A percentile compares a stretch with the other conserved stretches of the same genome.
Conservation (phyloP, 2,888 invertebrate species). For the Eledone cirrhosa region DNA sequence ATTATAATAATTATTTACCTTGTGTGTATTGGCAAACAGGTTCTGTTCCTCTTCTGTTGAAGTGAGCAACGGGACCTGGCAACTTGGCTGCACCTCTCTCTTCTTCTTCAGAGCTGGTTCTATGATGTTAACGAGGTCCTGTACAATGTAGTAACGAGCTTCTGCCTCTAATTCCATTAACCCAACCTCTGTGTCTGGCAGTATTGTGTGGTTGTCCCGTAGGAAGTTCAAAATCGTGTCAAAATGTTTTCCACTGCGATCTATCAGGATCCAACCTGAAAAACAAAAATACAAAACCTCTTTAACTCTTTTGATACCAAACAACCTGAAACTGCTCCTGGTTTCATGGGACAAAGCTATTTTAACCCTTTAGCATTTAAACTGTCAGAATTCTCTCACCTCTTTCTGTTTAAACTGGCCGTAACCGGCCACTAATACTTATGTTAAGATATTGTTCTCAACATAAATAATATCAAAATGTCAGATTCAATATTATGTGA, state of each 20-base stretch:
- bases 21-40: constrained; percentile 63
- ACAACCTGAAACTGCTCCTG: too few species aligned
- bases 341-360: too few species aligned
- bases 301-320: not conserved
- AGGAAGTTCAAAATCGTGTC: constrained; percentile 93
- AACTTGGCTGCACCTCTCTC: constrained; percentile 84
- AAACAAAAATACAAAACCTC: constrained; percentile 7
- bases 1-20: constrained; percentile 46
- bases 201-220: constrained; percentile 89
- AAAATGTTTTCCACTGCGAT: constrained; percentile 97
- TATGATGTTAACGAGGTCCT: constrained; percentile 79
- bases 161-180: constrained; percentile 93
- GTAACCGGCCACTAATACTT: too few species aligned
- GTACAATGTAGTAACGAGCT: constrained; percentile 94
- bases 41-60: constrained; percentile 74
- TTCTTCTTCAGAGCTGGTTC: constrained; percentile 78
- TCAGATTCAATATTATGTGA: too few species aligned
- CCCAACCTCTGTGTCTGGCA: constrained; percentile 91
- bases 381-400: too few species aligned
- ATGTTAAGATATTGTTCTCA: too few species aligned
- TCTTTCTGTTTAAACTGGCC: too few species aligned
- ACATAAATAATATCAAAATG: too few species aligned
- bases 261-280: constrained; percentile 96
- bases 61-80: constrained; percentile 92
- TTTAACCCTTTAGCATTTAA: too few species aligned